Conservation (phyloP, 2,888 invertebrate genomes). For the Eilema depressum region DNA sequence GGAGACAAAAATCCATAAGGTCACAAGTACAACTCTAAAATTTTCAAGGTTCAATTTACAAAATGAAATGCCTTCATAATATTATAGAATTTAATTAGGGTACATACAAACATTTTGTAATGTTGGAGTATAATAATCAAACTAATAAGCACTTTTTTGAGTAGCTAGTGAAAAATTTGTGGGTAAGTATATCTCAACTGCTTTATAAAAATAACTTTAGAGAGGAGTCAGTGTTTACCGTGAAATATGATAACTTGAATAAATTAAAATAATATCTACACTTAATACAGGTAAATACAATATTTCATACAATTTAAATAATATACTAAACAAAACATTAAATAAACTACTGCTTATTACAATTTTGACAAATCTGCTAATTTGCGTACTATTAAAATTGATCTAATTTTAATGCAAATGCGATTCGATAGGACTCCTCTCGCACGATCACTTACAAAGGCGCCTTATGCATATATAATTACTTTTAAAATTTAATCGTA, state of each 20-base stretch:
- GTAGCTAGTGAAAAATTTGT: slow-evolving; percentile 79
- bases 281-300: slow-evolving; percentile 52
- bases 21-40: slow-evolving; percentile 19
- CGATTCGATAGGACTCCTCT: slow-evolving; percentile 51
- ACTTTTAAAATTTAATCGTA: slow-evolving; percentile 56
- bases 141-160: slow-evolving; percentile 84
- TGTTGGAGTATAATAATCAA: slow-evolving; percentile 85
- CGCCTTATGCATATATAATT: slow-evolving; percentile 42
- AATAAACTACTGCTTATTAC: slow-evolving; percentile 30
- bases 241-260: slow-evolving; percentile 48
- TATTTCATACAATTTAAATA: slow-evolving; percentile 37
- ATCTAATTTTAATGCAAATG: slow-evolving; percentile 47
- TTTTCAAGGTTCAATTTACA: slow-evolving; percentile 32
- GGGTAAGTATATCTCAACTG: slow-evolving; percentile 67
- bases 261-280: slow-evolving; percentile 55
- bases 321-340: slow-evolving; percentile 26
- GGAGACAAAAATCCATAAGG: slow-evolving; percentile 20
- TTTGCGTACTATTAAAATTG: slow-evolving; percentile 38
- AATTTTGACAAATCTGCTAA: slow-evolving; percentile 43
- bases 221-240: slow-evolving; percentile 72
- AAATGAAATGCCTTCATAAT: slow-evolving; percentile 65
- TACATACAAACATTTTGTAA: slow-evolving; percentile 87
- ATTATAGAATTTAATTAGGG: slow-evolving; percentile 86
- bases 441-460: slow-evolving; percentile 43
- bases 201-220: slow-evolving; percentile 66